A percentile compares a stretch with the other conserved stretches of the same genome.
Conservation (phyloP, 35 echinoderm and acorn worm genomes). For the Heliocidaris tuberculata region DNA sequence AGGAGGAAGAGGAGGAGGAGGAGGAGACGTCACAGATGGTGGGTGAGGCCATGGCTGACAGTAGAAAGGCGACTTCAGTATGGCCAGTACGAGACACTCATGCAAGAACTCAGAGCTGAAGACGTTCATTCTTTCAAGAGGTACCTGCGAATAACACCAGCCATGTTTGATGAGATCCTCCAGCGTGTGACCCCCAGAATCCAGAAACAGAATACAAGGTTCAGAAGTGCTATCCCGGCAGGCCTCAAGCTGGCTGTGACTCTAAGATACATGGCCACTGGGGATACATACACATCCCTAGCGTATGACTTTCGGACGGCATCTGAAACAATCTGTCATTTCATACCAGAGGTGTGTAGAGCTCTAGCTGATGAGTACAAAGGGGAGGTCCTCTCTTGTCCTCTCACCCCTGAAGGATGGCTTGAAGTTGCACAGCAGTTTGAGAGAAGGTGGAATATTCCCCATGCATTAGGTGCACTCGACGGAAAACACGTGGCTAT, state of each 20-base stretch:
- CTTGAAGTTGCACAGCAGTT: conserved; percentile 32
- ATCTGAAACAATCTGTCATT: neutral
- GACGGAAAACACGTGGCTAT: conserved; percentile 58
- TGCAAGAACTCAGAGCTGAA: conserved; percentile 29
- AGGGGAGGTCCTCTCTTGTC: conserved; percentile 33
- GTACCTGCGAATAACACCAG: conserved; percentile 35
- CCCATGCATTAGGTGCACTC: conserved; percentile 16
- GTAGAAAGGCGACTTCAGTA: conserved; percentile 21
- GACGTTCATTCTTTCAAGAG: conserved; percentile 33
- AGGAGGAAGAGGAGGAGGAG: neutral
- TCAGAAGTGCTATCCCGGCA: conserved; percentile 42
- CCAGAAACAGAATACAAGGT: conserved; percentile 44
- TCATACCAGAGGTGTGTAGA: conserved; percentile 39
- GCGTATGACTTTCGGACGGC: conserved; percentile 34
- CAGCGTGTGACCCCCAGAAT: too few relatives aligned
- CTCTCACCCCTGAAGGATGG: conserved; percentile 52
- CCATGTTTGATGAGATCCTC: conserved; percentile 47
- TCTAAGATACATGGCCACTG: conserved; percentile 62
- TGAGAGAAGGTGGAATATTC: conserved; percentile 42
- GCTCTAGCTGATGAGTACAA: conserved; percentile 47
- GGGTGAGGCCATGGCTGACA: conserved; percentile 41
- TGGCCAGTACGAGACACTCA: conserved; percentile 30
- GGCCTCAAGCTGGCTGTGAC: conserved; percentile 50
- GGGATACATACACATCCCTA: conserved; percentile 32
- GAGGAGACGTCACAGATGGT: neutral